These are phyloP conservation scores for Sebastiscus tertius DNA, from an alignment of 2,797 vertebrate genomes.

Conservation along the genomic window DNA sequence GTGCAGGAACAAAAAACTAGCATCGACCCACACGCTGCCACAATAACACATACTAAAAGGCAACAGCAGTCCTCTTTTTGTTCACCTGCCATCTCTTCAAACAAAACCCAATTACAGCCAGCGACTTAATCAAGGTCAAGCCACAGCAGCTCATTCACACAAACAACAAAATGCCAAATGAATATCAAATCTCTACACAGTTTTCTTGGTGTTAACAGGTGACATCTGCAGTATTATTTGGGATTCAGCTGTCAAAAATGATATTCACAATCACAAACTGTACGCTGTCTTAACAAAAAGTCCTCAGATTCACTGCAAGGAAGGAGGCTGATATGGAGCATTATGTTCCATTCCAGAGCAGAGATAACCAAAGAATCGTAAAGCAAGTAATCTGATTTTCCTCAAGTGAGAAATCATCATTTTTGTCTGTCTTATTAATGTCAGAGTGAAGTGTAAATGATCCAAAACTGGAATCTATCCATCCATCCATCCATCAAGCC, in stretches of 20 bases:
- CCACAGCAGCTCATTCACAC: background rate
- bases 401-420: background rate
- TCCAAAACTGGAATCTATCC: slow-evolving; percentile 5
- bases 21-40: background rate
- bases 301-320: background rate
- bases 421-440: background rate
- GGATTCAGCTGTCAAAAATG: background rate
- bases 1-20: slow-evolving; percentile 24
- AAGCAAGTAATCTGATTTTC: background rate
- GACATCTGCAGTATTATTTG: background rate
- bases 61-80: background rate
- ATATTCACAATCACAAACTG: background rate
- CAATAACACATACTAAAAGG: background rate
- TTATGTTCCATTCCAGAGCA: background rate
- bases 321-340: background rate
- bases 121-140: slow-evolving; percentile 42
- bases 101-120: slow-evolving; percentile 39
- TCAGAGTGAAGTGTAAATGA: background rate
- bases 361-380: background rate
- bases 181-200: background rate
- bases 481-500: slow-evolving; percentile 1
- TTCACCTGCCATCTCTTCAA: slow-evolving; percentile 22
- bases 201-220: slow-evolving; percentile 13
- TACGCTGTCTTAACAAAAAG: background rate
- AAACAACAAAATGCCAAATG: background rate